phyloP scores from a whole-genome alignment of 2,888 invertebrate species.

The Thymelicus lineola region DNA sequence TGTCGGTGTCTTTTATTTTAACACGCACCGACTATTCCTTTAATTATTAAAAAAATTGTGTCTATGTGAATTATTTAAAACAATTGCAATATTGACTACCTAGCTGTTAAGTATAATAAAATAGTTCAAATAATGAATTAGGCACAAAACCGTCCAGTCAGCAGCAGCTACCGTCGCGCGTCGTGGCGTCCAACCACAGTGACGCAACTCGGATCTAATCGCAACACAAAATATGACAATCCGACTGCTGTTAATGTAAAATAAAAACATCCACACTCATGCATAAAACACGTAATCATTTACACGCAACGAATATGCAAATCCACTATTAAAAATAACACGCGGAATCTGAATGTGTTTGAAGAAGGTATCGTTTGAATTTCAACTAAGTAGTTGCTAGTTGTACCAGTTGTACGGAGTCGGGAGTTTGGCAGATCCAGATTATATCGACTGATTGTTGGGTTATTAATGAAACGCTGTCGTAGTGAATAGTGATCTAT shows the following conservation, averaged over 20 bases:
- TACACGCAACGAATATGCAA: slow-evolving; percentile 37
- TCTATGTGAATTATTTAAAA: no score
- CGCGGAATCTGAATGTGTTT: slow-evolving; percentile 35
- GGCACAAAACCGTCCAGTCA: slow-evolving; percentile 8
- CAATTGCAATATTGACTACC: background rate
- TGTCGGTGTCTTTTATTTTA: no score
- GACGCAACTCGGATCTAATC: slow-evolving; percentile 21
- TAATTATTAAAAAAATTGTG: no score
- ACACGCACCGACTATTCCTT: no score
- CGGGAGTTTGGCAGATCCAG: slow-evolving; percentile 22
- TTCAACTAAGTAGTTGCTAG: slow-evolving; percentile 6
- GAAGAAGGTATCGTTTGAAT: slow-evolving; percentile 24
- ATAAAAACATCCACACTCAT: slow-evolving; percentile 23
- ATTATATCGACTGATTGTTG: slow-evolving; percentile 2
- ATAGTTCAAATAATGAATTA: slow-evolving; percentile 2
- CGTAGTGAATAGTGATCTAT: no score
- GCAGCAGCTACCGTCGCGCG: background rate
- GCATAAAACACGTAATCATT: slow-evolving; percentile 34
- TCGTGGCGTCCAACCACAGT: background rate
- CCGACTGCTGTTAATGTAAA: slow-evolving; percentile 18
- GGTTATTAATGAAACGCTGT: background rate
- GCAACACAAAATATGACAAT: slow-evolving; percentile 35
- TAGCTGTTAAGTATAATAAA: background rate
- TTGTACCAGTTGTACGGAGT: background rate
- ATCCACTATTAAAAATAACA: slow-evolving; percentile 38